These are phyloP conservation scores for Saturnia pavonia DNA, from an alignment of 2,888 invertebrate genomes.

Conservation along the genomic window DNA sequence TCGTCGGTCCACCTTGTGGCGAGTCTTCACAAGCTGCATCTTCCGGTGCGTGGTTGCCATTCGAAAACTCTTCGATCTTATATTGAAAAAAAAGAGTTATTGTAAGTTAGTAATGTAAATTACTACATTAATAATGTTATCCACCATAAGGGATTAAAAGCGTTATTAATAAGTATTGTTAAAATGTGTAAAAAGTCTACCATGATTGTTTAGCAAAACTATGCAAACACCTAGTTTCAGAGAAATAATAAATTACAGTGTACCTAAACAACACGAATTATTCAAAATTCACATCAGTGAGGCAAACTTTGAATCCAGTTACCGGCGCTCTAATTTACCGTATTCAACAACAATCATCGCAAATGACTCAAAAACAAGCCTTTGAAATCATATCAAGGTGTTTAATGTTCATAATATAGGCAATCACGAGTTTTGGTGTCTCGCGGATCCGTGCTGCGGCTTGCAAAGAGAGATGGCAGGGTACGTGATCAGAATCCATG, in stretches of 20 bases:
- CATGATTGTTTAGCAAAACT: too few relatives aligned
- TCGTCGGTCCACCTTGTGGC: too few relatives aligned
- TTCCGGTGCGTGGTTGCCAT: too few relatives aligned
- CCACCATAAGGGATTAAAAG: too few relatives aligned
- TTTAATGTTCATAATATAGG: conserved; percentile 63
- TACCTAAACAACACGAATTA: conserved; percentile 17
- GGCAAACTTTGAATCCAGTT: conserved; percentile 18
- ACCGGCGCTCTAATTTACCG: conserved; percentile 20
- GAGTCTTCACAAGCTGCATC: too few relatives aligned
- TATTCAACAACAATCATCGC: conserved; percentile 18
- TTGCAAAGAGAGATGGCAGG: conserved; percentile 49
- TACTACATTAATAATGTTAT: too few relatives aligned
- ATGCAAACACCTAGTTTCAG: neutral
- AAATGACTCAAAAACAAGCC: conserved; percentile 35
- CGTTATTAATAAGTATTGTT: too few relatives aligned
- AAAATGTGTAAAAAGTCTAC: too few relatives aligned
- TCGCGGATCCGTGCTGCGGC: conserved; percentile 51
- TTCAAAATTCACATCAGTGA: conserved; percentile 16
- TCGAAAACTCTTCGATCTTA: too few relatives aligned
- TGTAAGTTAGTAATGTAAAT: too few relatives aligned
- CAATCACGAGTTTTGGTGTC: conserved; percentile 68
- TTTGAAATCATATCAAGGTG: conserved; percentile 36
- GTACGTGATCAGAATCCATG: conserved; percentile 68
- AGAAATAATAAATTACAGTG: neutral
- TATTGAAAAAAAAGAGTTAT: too few relatives aligned